A percentile compares a stretch with the other conserved stretches of the same genome.
Conservation (phyloP, 2,113 vertebrate species). For the Ciconia maguari region DNA sequence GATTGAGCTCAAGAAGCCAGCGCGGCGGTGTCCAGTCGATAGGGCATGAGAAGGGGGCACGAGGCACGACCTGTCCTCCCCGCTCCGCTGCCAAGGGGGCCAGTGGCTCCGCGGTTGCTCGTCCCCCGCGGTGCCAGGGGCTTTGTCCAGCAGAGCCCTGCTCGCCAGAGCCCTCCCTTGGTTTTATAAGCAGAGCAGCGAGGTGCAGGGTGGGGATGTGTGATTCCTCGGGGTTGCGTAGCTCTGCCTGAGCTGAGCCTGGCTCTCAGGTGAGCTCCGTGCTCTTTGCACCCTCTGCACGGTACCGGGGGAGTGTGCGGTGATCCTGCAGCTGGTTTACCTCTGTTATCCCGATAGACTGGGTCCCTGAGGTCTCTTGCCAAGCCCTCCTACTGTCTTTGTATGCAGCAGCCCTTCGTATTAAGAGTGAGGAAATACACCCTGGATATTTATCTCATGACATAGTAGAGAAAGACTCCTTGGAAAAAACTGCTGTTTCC, state of each 20-base stretch:
- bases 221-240: accelerated
- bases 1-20: not conserved
- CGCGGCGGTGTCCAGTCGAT: accelerated
- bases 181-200: not conserved
- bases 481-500: not conserved
- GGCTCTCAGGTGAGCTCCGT: not conserved
- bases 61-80: not conserved
- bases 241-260: not conserved
- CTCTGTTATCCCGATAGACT: accelerated
- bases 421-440: not conserved
- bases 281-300: not conserved
- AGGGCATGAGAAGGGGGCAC: not conserved
- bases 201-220: not conserved
- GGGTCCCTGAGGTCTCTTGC: not conserved
- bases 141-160: not conserved
- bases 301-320: not conserved
- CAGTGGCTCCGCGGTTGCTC: not conserved
- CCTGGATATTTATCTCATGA: conserved; percentile 38
- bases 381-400: not conserved
- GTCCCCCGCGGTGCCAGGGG: accelerated
- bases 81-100: accelerated
- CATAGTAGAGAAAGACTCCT: not conserved
- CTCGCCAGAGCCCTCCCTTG: not conserved
- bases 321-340: not conserved
- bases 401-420: not conserved